These are phyloP conservation scores for Drosophila arawakana DNA, from an alignment of 1,140 invertebrate genomes.

Conservation along the genomic window DNA sequence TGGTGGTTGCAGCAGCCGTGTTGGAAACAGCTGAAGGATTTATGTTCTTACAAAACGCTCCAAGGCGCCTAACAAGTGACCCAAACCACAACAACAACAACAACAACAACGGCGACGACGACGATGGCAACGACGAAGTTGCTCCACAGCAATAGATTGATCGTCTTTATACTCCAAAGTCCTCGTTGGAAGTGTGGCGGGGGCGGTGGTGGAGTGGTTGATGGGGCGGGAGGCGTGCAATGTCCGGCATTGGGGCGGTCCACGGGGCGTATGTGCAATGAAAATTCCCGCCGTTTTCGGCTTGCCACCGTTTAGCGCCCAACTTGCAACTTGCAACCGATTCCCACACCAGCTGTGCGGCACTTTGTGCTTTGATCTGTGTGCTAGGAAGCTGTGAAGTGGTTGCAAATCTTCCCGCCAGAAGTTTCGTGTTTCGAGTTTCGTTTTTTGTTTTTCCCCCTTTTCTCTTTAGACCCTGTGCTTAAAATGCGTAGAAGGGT, in stretches of 20 bases:
- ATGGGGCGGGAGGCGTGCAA: conserved; percentile 13
- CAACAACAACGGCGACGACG: conserved; percentile 6
- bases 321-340: conserved; percentile 44
- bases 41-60: conserved; percentile 82
- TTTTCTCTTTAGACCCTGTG: background rate
- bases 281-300: conserved; percentile 68
- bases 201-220: background rate
- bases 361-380: conserved; percentile 65
- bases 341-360: conserved; percentile 67
- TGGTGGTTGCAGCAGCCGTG: conserved; percentile 21
- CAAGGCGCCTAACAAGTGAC: conserved; percentile 80
- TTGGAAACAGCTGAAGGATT: conserved; percentile 77
- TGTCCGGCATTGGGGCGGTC: conserved; percentile 33
- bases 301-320: conserved; percentile 76
- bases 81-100: conserved; percentile 37
- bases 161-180: conserved; percentile 34
- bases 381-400: conserved; percentile 62
- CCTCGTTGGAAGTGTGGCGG: conserved; percentile 16
- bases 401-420: conserved; percentile 62
- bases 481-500: no score
- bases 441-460: conserved; percentile 17
- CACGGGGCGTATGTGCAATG: conserved; percentile 78
- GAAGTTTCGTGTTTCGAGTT: conserved; percentile 35
- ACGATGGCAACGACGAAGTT: conserved; percentile 10
- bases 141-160: conserved; percentile 66